Conservation (phyloP, 1,140 invertebrate genomes). For the Oncopodura yosiiana region DNA sequence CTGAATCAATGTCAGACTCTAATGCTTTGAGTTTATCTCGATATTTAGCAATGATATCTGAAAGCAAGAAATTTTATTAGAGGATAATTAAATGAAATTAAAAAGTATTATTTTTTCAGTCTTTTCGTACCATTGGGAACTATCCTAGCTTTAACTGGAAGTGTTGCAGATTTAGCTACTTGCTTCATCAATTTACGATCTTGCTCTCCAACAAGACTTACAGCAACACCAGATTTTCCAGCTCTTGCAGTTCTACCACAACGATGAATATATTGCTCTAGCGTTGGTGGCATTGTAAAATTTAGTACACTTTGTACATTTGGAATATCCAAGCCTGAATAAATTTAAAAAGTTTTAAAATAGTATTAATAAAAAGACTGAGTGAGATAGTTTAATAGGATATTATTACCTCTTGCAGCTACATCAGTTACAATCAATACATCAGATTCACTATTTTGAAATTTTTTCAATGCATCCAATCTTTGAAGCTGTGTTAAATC, state of each 20-base stretch:
- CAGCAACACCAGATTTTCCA: conserved; percentile 75
- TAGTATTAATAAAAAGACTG: too few species aligned
- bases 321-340: conserved; percentile 72
- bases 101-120: neutral
- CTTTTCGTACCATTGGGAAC: conserved; percentile 57
- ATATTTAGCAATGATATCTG: conserved; percentile 80
- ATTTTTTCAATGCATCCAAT: conserved; percentile 75
- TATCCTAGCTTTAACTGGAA: conserved; percentile 75
- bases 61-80: conserved; percentile 33
- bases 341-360: neutral
- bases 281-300: conserved; percentile 83
- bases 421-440: conserved; percentile 92
- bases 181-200: conserved; percentile 84
- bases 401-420: conserved; percentile 61
- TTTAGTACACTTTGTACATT: conserved; percentile 93
- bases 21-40: conserved; percentile 58
- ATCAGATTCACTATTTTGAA: conserved; percentile 80
- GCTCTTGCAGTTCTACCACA: conserved; percentile 91
- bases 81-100: neutral
- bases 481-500: conserved; percentile 87
- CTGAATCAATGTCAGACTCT: conserved; percentile 65
- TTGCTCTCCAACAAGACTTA: conserved; percentile 84
- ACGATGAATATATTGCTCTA: conserved; percentile 93
- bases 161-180: conserved; percentile 74
- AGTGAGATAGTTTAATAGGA: neutral